Evolutionary conservation across 2,888 invertebrate species (phyloP).

Genomic region (Cyaniris semiargus): DNA sequence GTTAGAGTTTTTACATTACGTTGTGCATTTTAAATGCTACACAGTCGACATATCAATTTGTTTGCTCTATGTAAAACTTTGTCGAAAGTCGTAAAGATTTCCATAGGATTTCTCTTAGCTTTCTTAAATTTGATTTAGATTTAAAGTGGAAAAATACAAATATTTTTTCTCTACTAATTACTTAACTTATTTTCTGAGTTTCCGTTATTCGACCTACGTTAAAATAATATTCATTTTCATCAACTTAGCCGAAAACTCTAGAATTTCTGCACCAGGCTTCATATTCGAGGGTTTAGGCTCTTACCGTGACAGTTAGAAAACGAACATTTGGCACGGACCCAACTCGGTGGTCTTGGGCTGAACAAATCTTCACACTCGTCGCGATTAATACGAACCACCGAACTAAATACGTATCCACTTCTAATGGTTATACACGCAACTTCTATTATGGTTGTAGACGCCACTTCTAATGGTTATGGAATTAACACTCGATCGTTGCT

Average conservation of each 20-base stretch:
- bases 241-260: not conserved
- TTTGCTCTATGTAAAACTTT: not conserved
- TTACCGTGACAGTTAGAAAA: not conserved
- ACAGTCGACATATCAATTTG: not conserved
- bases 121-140: not conserved
- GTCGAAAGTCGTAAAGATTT: not conserved
- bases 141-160: not conserved
- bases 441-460: not conserved
- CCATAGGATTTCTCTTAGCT: not conserved
- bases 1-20: not conserved
- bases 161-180: not conserved
- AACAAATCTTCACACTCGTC: conserved; percentile 20
- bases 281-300: conserved; percentile 10
- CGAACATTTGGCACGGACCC: conserved; percentile 3
- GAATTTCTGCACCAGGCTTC: not conserved
- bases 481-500: not conserved
- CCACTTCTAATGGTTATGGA: not conserved
- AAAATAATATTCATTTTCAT: not conserved
- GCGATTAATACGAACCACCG: not conserved
- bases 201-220: too few relatives aligned
- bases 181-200: not conserved
- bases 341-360: conserved; percentile 17
- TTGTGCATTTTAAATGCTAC: not conserved
- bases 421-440: not conserved
- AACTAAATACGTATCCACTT: not conserved